These are phyloP conservation scores for Oreochromis aureus DNA, from an alignment of 2,113 vertebrate genomes.

Conservation along the genomic window DNA sequence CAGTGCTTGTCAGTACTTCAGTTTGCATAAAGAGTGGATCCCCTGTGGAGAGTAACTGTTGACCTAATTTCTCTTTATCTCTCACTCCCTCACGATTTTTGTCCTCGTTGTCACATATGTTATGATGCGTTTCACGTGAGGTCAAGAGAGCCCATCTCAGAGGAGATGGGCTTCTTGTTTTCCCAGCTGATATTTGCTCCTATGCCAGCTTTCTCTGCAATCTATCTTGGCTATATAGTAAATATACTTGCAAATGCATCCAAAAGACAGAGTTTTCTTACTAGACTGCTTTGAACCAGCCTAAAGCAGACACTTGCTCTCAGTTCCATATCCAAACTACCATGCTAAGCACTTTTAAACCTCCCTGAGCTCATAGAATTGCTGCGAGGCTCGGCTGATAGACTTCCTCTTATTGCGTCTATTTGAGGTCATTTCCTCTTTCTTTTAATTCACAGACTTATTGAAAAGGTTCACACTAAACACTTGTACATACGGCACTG, in stretches of 20 bases:
- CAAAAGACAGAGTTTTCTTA: conserved; percentile 21
- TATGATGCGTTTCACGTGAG: neutral
- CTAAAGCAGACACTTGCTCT: conserved; percentile 20
- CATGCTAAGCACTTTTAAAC: conserved; percentile 30
- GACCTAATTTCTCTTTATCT: conserved; percentile 16
- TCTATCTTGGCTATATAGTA: neutral
- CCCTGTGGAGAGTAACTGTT: neutral
- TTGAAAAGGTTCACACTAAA: neutral
- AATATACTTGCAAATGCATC: conserved; percentile 26
- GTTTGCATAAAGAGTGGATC: neutral
- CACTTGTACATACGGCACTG: neutral
- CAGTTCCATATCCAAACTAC: conserved; percentile 25
- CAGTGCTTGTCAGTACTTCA: neutral
- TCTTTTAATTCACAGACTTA: neutral
- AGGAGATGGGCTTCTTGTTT: neutral
- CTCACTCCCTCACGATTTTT: neutral
- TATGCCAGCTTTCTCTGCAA: neutral
- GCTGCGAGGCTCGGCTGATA: neutral
- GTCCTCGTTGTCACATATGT: neutral
- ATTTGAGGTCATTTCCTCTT: neutral
- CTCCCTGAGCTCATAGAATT: conserved; percentile 21
- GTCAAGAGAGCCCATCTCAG: neutral
- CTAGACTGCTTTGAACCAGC: conserved; percentile 57
- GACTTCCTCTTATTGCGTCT: neutral
- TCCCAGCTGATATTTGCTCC: neutral